phyloP scores from a whole-genome alignment of 2,113 vertebrate genomes.

The Rostratula benghalensis region DNA sequence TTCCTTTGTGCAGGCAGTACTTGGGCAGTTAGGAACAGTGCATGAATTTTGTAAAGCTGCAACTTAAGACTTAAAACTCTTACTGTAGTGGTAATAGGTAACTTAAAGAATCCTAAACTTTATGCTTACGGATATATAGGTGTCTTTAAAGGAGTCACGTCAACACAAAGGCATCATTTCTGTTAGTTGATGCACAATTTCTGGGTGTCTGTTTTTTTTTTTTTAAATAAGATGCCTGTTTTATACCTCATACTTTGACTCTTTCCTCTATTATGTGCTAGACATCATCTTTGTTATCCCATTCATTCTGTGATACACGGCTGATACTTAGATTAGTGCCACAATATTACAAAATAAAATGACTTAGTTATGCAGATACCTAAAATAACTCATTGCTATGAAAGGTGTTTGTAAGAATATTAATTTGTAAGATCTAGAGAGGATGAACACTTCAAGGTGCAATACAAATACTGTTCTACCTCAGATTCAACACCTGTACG shows the following conservation, averaged over 20 bases:
- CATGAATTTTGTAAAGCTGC: not conserved
- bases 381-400: not conserved
- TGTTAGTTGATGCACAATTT: not conserved
- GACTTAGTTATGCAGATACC: not conserved
- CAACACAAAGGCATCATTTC: not conserved
- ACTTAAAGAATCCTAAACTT: not conserved
- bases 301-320: not conserved
- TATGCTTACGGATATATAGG: not conserved
- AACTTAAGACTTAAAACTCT: not conserved
- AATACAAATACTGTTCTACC: not conserved
- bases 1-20: not conserved
- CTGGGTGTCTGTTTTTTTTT: not conserved
- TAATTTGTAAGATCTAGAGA: not conserved
- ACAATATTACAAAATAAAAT: not conserved
- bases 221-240: not conserved
- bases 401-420: not conserved
- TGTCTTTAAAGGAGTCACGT: not conserved
- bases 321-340: not conserved
- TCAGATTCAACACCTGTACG: not conserved
- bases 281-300: not conserved
- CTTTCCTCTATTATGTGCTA: not conserved
- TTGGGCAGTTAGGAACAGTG: fast-evolving
- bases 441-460: not conserved
- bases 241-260: not conserved
- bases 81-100: not conserved